Base-by-base conservation (phyloP, 2,797 vertebrate species). In the Somateria mollissima region DNA sequence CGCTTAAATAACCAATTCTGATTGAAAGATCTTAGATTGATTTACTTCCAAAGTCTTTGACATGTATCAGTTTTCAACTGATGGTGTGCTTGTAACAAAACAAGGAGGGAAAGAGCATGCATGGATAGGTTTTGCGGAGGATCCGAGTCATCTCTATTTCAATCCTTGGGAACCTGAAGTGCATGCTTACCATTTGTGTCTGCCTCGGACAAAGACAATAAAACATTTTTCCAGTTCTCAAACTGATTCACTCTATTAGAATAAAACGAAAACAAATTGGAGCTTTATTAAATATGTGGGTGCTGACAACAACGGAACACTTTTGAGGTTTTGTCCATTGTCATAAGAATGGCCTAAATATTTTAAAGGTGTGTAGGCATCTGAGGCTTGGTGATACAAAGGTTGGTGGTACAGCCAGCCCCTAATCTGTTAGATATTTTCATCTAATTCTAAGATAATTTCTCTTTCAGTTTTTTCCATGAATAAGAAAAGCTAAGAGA, bases 151-250 rank as follows among this genome's bases (percentile, higher is more conserved):
- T 75, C 41, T 87, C 32, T 67, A 53, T 76, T 77, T 85, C 65
- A 43, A 81, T 67, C 41, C 36, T 77, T 85, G 37, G 30, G 65
- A 86, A 16, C 28, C 13, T 45, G 43, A 66, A 76, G 3, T 6
- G 16, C 54, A 16, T 4, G 8, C 89, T 90, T 94, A n/a, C 24
- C 43, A 47, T n/a, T 22, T 30, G 19, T 56, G 32, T 58, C 37
- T 74, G 7, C 34, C 56, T 75, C 28, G 32, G 56, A 90, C 70
- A 92, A 90, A 96, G 57, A 82, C 77, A 95, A 75, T n/a, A 70
- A 87, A 72, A 71, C 32, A 27, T 24, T 5, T 53, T 96, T 92
- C 16, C 60, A 86, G 56, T 45, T 95, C 73, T 87, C 94, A 75
- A 81, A 73, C 24, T 5, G 84, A 79, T 43, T 62, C 28, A 9